Base-by-base conservation (phyloP, 2,113 vertebrate genomes). In the Strix aluco region DNA sequence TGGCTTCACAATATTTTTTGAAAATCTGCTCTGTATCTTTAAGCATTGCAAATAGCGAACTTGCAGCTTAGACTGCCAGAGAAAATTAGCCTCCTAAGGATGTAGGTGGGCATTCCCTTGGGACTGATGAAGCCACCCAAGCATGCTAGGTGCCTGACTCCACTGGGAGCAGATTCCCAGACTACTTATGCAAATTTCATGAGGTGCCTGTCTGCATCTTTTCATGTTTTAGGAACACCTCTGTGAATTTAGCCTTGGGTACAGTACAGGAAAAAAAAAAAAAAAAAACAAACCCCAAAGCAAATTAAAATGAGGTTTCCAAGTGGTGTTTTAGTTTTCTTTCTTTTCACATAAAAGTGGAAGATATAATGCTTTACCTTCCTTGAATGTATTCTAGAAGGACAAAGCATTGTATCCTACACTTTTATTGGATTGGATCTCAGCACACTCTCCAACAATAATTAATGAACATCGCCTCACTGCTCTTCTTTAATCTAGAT, bases 381-480 rank as follows among this genome's bases (percentile, higher is more conserved):
- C 25, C 51, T 54, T 6, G 1, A 91, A 78, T 74, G n/a, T 51
- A 49, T 79, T 79, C 49, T 42, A 46, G 74, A 96, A 95, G 86
- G 86, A 81, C 92, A 96, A 86, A 91, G 83, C 83, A 87, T 70
- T 91, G 42, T 80, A 89, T 81, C 18, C 38, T 87, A 26, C 36
- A 34, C 77, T 89, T 84, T 59, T 63, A 67, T 55, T 93, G 88
- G 52, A 29, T 0, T 84, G 73, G 67, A 90, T 92, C 57, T 66
- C 79, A 72, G 90, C 92, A 54, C 58, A 52, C 6, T 57, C 62
- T 95, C 67, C 92, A 90, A 92, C 71, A 91, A 63, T 92, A 96
- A 95, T 94, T 96, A 95, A 94, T 94, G 86, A 94, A 78, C 80
- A 86, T 77, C 5, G 29, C 90, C 85, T 96, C 71, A 21, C 88